A percentile compares a stretch with the other conserved stretches of the same genome.
phyloP scores from a whole-genome alignment of 35 echinoderm and acorn worm genomes.

The Holothuria glaberrima region DNA sequence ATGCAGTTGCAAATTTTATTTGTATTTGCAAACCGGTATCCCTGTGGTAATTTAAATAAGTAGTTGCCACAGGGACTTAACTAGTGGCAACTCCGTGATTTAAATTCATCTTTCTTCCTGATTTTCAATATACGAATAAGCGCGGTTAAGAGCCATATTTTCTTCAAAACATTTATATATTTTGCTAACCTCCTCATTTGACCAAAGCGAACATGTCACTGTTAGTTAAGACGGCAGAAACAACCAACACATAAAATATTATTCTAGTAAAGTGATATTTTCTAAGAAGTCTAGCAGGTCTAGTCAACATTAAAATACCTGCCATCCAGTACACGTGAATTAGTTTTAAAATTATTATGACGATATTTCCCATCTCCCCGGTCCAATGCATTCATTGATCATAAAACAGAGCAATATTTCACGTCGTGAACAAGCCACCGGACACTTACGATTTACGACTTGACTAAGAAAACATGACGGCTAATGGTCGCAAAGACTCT shows the following conservation, averaged over 20 bases:
- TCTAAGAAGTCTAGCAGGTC: slow-evolving; percentile 18
- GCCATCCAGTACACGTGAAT: neutral
- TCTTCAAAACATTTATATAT: slow-evolving; percentile 1
- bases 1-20: too few relatives aligned
- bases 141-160: too few relatives aligned
- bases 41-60: too few relatives aligned
- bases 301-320: slow-evolving; percentile 33
- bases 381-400: slow-evolving; percentile 1
- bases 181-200: slow-evolving; percentile 11
- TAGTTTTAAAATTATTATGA: slow-evolving; percentile 7
- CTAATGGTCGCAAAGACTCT: neutral
- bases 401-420: slow-evolving; percentile 11
- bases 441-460: slow-evolving; percentile 33
- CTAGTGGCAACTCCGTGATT: too few relatives aligned
- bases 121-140: too few relatives aligned
- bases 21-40: too few relatives aligned
- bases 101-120: too few relatives aligned
- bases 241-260: slow-evolving; percentile 40
- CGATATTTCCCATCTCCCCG: neutral
- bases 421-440: slow-evolving; percentile 25
- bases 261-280: slow-evolving; percentile 24
- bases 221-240: neutral
- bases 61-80: too few relatives aligned
- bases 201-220: neutral
- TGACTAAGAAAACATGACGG: slow-evolving; percentile 36